These are phyloP conservation scores for Zoroaster sp. DNA, from an alignment of 53 echinoderm and acorn worm species.

Conservation along the genomic window DNA sequence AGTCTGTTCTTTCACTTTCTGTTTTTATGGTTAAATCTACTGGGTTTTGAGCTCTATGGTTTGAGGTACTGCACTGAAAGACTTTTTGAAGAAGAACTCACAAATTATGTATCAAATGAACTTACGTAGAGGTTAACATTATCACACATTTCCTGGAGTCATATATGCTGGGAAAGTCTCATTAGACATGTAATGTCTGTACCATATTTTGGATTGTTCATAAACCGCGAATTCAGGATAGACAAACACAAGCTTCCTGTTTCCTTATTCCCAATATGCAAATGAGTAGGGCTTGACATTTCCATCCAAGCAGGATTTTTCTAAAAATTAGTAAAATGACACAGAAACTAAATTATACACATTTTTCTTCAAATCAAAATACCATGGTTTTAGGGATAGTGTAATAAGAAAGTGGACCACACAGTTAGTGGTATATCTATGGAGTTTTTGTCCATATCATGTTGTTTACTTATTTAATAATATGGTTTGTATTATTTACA, in stretches of 20 bases:
- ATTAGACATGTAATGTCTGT: neutral
- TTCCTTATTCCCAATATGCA: too few relatives aligned
- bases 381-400: neutral
- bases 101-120: neutral
- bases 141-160: neutral
- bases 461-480: conserved; percentile 4
- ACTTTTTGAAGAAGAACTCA: neutral
- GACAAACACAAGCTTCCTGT: neutral
- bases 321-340: too few relatives aligned
- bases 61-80: neutral
- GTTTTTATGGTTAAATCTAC: neutral
- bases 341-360: too few relatives aligned
- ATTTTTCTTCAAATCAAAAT: too few relatives aligned
- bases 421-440: neutral
- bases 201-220: neutral
- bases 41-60: neutral
- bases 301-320: too few relatives aligned
- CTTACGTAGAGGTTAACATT: neutral
- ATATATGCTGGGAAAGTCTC: neutral
- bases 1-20: neutral
- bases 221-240: neutral
- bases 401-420: neutral
- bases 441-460: neutral
- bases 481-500: neutral
- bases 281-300: too few relatives aligned